A percentile compares a stretch with the other conserved stretches of the same genome.
These are phyloP conservation scores for Bergia puertoricense DNA, from an alignment of 92 coral and sea anemone species.

Conservation along the genomic window DNA sequence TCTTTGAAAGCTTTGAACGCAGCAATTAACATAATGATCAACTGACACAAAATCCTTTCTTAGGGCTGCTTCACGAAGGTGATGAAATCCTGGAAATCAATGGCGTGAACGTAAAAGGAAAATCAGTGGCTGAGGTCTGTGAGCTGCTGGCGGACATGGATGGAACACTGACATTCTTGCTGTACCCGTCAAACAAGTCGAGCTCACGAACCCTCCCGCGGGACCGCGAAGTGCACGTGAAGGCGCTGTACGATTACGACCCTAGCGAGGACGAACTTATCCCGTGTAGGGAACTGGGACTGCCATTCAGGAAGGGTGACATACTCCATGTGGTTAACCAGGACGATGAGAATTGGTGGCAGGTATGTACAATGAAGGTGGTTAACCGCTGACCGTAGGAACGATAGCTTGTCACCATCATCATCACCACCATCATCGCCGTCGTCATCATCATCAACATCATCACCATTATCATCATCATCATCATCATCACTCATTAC, in stretches of 20 bases:
- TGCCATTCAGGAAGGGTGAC: slow-evolving; percentile 87
- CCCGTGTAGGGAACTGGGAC: slow-evolving; percentile 97
- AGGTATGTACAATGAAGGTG: slow-evolving; percentile 61
- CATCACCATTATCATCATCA: not conserved
- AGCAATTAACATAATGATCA: not conserved
- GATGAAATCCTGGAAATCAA: slow-evolving; percentile 97
- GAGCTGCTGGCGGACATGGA: slow-evolving; percentile 97
- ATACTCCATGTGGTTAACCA: slow-evolving; percentile 97
- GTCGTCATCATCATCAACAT: not conserved
- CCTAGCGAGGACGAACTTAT: slow-evolving; percentile 92
- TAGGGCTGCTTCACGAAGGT: slow-evolving; percentile 96
- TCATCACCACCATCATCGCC: not conserved
- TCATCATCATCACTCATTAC: not conserved
- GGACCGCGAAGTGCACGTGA: slow-evolving; percentile 84
- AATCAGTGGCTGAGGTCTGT: slow-evolving; percentile 90
- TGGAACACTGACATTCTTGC: slow-evolving; percentile 91
- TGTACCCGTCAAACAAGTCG: slow-evolving; percentile 85
- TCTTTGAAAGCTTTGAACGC: not conserved
- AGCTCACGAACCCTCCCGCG: slow-evolving; percentile 58
- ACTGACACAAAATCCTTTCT: not conserved
- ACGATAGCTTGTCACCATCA: no score
- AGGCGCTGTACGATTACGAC: slow-evolving; percentile 91
- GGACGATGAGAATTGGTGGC: slow-evolving; percentile 99
- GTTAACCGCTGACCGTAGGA: not conserved
- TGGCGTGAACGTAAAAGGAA: slow-evolving; percentile 94